Evolutionary conservation across 2,888 invertebrate species (phyloP).

Genomic region (Synanthedon vespiformis): DNA sequence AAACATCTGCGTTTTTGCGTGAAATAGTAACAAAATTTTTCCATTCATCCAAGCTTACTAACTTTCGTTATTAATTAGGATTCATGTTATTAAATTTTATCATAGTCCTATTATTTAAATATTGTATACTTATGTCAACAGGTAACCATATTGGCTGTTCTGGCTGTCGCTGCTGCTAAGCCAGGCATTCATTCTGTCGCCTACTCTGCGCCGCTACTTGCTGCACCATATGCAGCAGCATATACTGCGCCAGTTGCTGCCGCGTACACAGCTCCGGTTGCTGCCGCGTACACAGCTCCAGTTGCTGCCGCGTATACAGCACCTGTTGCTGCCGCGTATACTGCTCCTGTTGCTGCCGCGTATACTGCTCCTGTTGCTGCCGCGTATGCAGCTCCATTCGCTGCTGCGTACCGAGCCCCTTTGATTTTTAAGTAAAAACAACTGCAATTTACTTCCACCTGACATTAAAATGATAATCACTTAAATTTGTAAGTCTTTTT

Average conservation of each 20-base stretch:
- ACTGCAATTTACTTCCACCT: slow-evolving; percentile 16
- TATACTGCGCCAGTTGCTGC: slow-evolving; percentile 18
- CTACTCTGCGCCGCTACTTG: slow-evolving; percentile 12
- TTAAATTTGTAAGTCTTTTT: too few species aligned
- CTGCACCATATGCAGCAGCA: slow-evolving; percentile 18
- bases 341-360: slow-evolving; percentile 39
- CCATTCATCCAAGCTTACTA: too few species aligned
- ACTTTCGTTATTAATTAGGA: too few species aligned
- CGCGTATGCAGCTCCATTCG: slow-evolving; percentile 52
- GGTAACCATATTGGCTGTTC: slow-evolving; percentile 43
- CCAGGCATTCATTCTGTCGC: slow-evolving; percentile 48
- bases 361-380: slow-evolving; percentile 46
- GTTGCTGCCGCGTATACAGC: slow-evolving; percentile 33
- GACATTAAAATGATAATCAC: background rate
- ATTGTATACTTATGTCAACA: slow-evolving; percentile 11
- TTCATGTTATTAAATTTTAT: too few species aligned
- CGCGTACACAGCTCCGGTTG: slow-evolving; percentile 22
- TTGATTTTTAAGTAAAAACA: slow-evolving; percentile 6
- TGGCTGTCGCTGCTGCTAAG: slow-evolving; percentile 50
- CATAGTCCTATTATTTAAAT: too few species aligned
- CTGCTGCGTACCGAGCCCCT: slow-evolving; percentile 16
- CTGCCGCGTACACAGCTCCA: slow-evolving; percentile 32
- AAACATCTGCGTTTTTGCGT: too few species aligned
- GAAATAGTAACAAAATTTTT: too few species aligned
- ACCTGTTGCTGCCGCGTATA: slow-evolving; percentile 32